Conservation (phyloP, 2,888 invertebrate genomes). For the Tetragnatha montana region DNA sequence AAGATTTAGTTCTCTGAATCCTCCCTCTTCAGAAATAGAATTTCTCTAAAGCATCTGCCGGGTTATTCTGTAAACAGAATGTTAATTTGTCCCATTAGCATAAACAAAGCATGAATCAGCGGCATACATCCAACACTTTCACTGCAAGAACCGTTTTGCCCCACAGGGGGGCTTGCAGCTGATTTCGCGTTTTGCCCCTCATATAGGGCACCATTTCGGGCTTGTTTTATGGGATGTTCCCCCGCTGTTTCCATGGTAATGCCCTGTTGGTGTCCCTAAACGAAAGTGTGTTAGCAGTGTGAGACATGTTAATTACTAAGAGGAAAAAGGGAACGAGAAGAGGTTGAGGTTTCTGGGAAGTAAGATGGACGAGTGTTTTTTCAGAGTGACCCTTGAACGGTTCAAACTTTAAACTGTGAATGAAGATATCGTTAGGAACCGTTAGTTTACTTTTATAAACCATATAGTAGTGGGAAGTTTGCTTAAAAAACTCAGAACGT, state of each 20-base stretch:
- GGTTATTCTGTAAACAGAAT: not conserved
- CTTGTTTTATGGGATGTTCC: not conserved
- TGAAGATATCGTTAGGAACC: too few species aligned
- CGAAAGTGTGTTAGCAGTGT: conserved; percentile 21
- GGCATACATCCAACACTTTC: conserved; percentile 37
- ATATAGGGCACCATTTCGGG: not conserved
- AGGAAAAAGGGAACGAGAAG: too few species aligned
- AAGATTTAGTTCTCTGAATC: too few species aligned
- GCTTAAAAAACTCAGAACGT: too few species aligned
- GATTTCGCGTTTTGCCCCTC: not conserved
- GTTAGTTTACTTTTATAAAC: too few species aligned
- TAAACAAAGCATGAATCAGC: conserved; percentile 4
- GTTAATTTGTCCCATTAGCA: conserved; percentile 11
- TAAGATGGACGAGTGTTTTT: too few species aligned
- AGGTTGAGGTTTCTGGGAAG: too few species aligned
- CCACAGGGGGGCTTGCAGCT: not conserved
- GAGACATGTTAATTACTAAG: not conserved
- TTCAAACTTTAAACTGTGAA: too few species aligned
- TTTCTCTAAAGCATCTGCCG: not conserved
- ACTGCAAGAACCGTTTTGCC: not conserved
- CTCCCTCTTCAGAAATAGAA: not conserved
- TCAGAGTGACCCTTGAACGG: too few species aligned
- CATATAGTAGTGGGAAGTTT: too few species aligned
- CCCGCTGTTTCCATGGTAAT: not conserved
- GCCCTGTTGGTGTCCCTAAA: not conserved